phyloP scores from a whole-genome alignment of 2,888 invertebrate genomes.

The Aquatica leii region DNA sequence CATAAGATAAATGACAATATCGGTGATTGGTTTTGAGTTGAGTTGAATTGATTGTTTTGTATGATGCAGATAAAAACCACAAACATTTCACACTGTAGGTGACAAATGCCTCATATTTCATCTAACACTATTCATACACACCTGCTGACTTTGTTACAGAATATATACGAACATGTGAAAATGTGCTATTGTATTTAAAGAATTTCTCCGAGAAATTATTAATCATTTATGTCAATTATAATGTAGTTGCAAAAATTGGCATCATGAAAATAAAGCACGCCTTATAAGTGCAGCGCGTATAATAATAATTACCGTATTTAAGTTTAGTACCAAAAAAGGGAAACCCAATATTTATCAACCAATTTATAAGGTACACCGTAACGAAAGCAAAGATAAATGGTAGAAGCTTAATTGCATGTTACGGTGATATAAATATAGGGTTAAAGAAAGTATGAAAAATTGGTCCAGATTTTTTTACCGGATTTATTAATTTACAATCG shows the following conservation, averaged over 20 bases:
- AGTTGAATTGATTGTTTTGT: slow-evolving; percentile 27
- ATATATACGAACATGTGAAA: slow-evolving; percentile 24
- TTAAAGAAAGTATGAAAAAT: slow-evolving; percentile 9
- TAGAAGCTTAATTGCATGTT: slow-evolving; percentile 28
- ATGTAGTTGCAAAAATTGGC: background rate
- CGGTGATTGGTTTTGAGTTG: slow-evolving; percentile 25
- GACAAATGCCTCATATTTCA: slow-evolving; percentile 36
- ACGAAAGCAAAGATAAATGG: slow-evolving; percentile 28
- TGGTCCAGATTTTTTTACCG: slow-evolving; percentile 18
- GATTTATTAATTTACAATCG: slow-evolving; percentile 21
- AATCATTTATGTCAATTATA: background rate
- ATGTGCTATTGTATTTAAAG: slow-evolving; percentile 1
- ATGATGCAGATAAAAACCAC: slow-evolving; percentile 21
- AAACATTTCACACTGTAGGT: slow-evolving; percentile 32
- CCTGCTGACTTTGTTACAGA: slow-evolving; percentile 17
- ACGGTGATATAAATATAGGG: slow-evolving; percentile 20
- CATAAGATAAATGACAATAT: slow-evolving; percentile 30
- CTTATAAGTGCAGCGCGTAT: slow-evolving; percentile 16
- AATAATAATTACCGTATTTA: slow-evolving; percentile 18
- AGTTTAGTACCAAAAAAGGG: slow-evolving; percentile 25
- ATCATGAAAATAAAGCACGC: slow-evolving; percentile 4
- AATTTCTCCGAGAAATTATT: background rate
- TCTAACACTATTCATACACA: slow-evolving; percentile 22
- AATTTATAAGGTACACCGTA: slow-evolving; percentile 20
- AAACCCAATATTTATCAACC: slow-evolving; percentile 23